Evolutionary conservation across 2,113 vertebrate genomes (phyloP).

Genomic region (Paracanthobrama guichenoti): DNA sequence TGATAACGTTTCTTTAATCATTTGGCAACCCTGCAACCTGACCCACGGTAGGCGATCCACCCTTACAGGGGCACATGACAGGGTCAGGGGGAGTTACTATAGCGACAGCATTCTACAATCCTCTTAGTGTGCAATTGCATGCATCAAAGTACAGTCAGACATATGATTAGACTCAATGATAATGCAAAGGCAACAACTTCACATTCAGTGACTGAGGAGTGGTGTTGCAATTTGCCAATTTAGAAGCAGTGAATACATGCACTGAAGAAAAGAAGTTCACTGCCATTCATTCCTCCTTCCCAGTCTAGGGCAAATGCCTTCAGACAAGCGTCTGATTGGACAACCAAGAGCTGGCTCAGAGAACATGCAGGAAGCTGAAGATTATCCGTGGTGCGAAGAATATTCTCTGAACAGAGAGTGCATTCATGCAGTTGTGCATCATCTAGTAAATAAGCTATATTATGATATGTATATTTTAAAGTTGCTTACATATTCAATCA

Average conservation of each 20-base stretch:
- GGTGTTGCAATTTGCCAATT: background rate
- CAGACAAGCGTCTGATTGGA: background rate
- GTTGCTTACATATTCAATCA: background rate
- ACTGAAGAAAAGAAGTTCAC: background rate
- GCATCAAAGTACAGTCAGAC: background rate
- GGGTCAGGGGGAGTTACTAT: background rate
- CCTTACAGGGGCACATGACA: background rate
- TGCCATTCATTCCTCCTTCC: background rate
- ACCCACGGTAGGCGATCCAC: too few species aligned
- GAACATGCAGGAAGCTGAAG: background rate
- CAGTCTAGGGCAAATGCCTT: constrained; percentile 14
- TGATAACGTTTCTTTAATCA: too few species aligned
- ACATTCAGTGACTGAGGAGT: background rate
- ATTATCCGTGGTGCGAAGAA: background rate
- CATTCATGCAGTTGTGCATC: background rate
- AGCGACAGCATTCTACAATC: background rate
- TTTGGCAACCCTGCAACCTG: too few species aligned
- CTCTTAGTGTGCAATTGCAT: background rate
- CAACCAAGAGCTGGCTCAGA: background rate
- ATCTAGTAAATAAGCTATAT: background rate
- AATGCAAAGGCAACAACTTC: background rate
- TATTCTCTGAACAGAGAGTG: background rate
- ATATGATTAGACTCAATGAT: background rate
- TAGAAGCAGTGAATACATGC: background rate
- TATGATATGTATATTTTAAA: background rate